Base-by-base conservation (phyloP, 2,888 invertebrate species). In the Litoditis marina region DNA sequence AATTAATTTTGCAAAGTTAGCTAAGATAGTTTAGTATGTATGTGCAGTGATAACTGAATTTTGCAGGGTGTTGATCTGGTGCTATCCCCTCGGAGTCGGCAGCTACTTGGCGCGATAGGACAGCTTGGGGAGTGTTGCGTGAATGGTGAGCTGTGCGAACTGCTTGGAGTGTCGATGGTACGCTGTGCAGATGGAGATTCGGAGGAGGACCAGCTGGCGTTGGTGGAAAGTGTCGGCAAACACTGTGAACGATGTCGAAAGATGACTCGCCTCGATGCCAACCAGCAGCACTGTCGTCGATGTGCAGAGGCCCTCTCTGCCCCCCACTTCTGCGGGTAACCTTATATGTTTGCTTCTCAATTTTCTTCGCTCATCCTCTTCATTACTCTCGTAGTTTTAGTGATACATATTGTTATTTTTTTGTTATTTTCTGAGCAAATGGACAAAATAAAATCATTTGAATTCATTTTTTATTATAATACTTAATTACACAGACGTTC, bases 201-300 rank as follows among this genome's bases (percentile, higher is more conserved):
- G 31, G 30, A 27, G 19, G 57, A 50, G 28, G 25, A 28, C 8
- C n/a, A 46, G 16, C 57, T 70, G 3, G 52, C 62, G 28, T 34
- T 69, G 5, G 44, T 54, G 0, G 56, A 65, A 19, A 63, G 65
- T 34, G 4, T 25, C 11, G 39, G 55, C 4, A 47, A 44, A 32
- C 67, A 60, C 50, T 75, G 74, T 53, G 69, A 67, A 25, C 59
- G 74, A 52, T 75, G 74, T 52, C 58, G 74, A 13, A 69, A 66
- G 30, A 66, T 68, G 52, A 71, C 62, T n/a, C 19, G 74, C 19
- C n/a, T 27, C 1, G n/a, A n/a, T n/a, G 22, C 42, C 5, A 46
- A 39, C 27, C 42, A 44, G n/a, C 31, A 52, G 8, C 58, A 62
- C 51, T 68, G 68, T 53, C 7, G 32, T 11, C 57, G 68, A 22